Base-by-base conservation (phyloP, 2,888 invertebrate genomes). In the Leucozona laternaria region DNA sequence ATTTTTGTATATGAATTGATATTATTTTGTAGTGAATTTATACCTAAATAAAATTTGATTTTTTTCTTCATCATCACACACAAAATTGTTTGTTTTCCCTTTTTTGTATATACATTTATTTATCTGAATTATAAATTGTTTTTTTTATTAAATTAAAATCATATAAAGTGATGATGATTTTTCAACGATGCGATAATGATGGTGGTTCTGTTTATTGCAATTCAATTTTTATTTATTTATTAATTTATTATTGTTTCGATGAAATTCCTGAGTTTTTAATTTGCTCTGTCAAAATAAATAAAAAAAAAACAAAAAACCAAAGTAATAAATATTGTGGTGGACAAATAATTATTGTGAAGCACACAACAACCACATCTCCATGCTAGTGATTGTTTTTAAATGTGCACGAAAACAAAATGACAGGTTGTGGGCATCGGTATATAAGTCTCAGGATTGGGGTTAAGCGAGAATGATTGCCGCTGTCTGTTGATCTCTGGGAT, bases 291-390 rank as follows among this genome's bases (percentile, higher is more conserved):
- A 37, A 4, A 40, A 60, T 7, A n/a, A 20, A 60, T 13, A 66
- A 31, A 11, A 66, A 53, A 45, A 25, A 43, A n/a, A 64, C 37
- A 66, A 28, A 13, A 72, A 71, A 72, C 64, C 71, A 60, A 45
- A 68, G 79, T 84, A 53, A 84, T 79, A 68, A 66, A 43, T 80
- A 55, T 62, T 85, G 84, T 28, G 84, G 84, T 72, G 50, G 40
- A 40, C 53, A 80, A 80, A 80, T 85, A 85, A 77, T 85, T 85
- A 77, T 72, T 40, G 66, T 13, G 45, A 60, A 60, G 28, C n/a
- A 68, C 34, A 72, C 55, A 66, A 68, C 45, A 43, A 62, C 45
- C 64, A 45, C 79, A 75, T 20, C 64, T 64, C 28, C 25, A 45
- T 64, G 20, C 45, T 43, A 37, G 62, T 76, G 71, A 77, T 72